phyloP scores from a whole-genome alignment of 2,888 invertebrate species.

The Phoenoteleia sp. region DNA sequence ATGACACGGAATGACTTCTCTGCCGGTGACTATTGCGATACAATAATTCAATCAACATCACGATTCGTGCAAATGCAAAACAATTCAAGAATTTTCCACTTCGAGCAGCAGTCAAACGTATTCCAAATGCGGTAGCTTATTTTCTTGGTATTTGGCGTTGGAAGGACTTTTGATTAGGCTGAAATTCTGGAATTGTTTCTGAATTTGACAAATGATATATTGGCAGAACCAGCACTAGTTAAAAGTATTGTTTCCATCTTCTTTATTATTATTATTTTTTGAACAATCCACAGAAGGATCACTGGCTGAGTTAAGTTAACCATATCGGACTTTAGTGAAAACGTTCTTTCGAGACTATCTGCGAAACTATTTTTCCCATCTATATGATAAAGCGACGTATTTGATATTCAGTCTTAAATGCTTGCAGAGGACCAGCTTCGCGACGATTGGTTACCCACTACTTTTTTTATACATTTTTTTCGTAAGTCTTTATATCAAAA shows the following conservation, averaged over 20 bases:
- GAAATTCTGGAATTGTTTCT: slow-evolving; percentile 49
- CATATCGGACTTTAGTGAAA: slow-evolving; percentile 75
- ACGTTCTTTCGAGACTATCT: slow-evolving; percentile 33
- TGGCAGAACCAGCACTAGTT: slow-evolving; percentile 21
- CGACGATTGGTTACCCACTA: neutral
- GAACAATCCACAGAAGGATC: slow-evolving; percentile 42
- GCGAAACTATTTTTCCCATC: slow-evolving; percentile 17
- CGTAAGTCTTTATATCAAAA: slow-evolving; percentile 84
- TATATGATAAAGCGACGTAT: slow-evolving; percentile 10
- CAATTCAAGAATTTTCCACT: slow-evolving; percentile 34
- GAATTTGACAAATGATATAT: slow-evolving; percentile 25
- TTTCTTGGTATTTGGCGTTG: neutral
- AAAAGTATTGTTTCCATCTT: slow-evolving; percentile 20
- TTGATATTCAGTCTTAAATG: slow-evolving; percentile 56
- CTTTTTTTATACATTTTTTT: slow-evolving; percentile 76
- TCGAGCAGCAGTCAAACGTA: neutral
- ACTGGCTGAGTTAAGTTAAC: slow-evolving; percentile 42
- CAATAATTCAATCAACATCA: slow-evolving; percentile 66
- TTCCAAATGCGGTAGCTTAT: neutral
- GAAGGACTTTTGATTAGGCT: slow-evolving; percentile 26
- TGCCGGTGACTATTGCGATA: slow-evolving; percentile 53
- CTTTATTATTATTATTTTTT: slow-evolving; percentile 9
- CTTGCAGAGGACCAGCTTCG: slow-evolving; percentile 37
- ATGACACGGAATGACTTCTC: slow-evolving; percentile 52
- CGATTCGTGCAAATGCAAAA: slow-evolving; percentile 39